These are phyloP conservation scores for Gambusia affinis DNA, from an alignment of 2,113 vertebrate genomes.

Conservation along the genomic window DNA sequence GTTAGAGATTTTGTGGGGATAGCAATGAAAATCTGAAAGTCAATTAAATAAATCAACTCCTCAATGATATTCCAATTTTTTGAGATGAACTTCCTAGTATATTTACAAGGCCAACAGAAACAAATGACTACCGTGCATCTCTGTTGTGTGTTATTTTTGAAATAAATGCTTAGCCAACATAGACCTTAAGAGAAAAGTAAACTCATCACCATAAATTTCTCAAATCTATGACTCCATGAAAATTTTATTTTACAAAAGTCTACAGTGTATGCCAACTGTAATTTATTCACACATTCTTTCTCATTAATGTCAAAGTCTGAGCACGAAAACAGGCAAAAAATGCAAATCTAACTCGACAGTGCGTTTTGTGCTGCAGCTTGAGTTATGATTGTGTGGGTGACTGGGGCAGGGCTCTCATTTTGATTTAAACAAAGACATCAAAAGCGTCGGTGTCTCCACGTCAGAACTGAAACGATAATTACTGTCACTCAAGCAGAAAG, in stretches of 20 bases:
- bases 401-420: constrained; percentile 35
- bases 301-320: not conserved
- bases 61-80: not conserved
- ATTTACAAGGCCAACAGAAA: not conserved
- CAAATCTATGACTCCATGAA: not conserved
- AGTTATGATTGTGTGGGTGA: constrained; percentile 32
- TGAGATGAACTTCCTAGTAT: not conserved
- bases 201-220: not conserved
- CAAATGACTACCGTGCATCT: not conserved
- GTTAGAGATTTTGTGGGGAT: not conserved
- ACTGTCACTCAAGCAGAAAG: constrained; percentile 71
- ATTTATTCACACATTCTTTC: constrained; percentile 1
- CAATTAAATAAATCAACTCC: not conserved
- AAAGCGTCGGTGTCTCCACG: constrained; percentile 45
- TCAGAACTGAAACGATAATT: constrained; percentile 69
- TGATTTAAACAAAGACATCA: constrained; percentile 66
- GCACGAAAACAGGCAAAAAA: not conserved
- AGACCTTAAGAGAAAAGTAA: not conserved
- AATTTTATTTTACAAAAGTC: not conserved
- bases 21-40: not conserved
- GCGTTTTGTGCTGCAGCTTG: constrained; percentile 3
- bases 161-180: not conserved
- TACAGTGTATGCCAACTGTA: not conserved
- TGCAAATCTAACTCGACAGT: not conserved
- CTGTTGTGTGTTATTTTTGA: not conserved